Base-by-base conservation (phyloP, 1,140 invertebrate species). In the Drosophila cardini region DNA sequence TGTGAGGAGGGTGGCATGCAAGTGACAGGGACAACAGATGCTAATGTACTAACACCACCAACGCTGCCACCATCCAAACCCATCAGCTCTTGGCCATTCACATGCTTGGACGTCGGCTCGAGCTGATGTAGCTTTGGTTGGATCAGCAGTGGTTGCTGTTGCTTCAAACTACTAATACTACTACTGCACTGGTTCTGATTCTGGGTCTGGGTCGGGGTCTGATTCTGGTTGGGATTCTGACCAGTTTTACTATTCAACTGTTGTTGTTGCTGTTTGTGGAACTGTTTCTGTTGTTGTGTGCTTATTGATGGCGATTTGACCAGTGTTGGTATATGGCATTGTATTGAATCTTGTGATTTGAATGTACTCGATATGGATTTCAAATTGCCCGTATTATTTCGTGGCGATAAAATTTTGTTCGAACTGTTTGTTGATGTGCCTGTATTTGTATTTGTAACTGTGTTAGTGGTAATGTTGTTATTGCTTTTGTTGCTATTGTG, bases 311-410 rank as follows among this genome's bases (percentile, higher is more conserved):
- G 90, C 72, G 90, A 91, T 45, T 91, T 91, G 11, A 91, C 90
- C 84, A 91, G 75, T 78, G 90, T 91, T 68, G 90, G 90, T 90
- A 91, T 91, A 56, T 91, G 90, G 63, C 90, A 91, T 58, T 91
- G 90, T 72, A 91, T 91, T 60, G 90, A 91, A 70, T 91, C 90
- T 91, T 91, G 90, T 77, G 90, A 91, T 83, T 91, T 91, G 72
- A 91, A 91, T 72, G 90, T 91, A 64, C 84, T 91, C 76, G 90
- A 91, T 60, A 91, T 91, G 62, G 90, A 90, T 77, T 91, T 91
- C 45, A 91, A 64, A 78, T 91, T 91, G 53, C 90, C 83, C 60
- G 30, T 16, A 2, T 68, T 77, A 65, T 87, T 90, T 69, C 90
- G 90, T 60, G 90, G 90, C 60, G 90, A 91, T 61, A 91, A 77